A percentile compares a stretch with the other conserved stretches of the same genome.
These are phyloP conservation scores for Struthio camelus DNA, from an alignment of 2,113 vertebrate genomes.

Conservation along the genomic window DNA sequence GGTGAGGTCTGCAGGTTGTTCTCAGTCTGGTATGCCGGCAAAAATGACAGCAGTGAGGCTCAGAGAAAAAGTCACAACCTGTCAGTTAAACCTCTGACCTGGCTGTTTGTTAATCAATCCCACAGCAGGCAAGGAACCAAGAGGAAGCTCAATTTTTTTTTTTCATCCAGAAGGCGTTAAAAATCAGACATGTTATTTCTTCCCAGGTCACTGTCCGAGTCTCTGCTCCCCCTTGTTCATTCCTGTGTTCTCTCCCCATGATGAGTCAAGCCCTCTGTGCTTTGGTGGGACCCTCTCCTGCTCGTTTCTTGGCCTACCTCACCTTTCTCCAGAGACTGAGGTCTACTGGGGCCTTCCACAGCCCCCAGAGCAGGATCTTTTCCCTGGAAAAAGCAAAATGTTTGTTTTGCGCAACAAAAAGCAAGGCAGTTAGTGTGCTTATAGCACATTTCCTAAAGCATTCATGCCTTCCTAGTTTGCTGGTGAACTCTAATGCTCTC, in stretches of 20 bases:
- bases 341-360: slow-evolving; percentile 16
- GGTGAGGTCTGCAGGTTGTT: not conserved
- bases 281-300: not conserved
- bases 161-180: not conserved
- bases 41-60: not conserved
- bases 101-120: not conserved
- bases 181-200: not conserved
- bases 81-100: not conserved
- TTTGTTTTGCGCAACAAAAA: not conserved
- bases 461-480: not conserved
- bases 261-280: not conserved
- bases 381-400: slow-evolving; percentile 14
- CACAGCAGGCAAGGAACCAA: not conserved
- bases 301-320: not conserved
- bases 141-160: not conserved
- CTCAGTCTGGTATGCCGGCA: not conserved
- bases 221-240: not conserved
- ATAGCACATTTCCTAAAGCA: not conserved
- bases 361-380: slow-evolving; percentile 13
- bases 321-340: not conserved
- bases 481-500: fast-evolving
- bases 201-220: not conserved
- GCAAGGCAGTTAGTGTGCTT: not conserved
- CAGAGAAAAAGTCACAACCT: not conserved
- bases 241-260: not conserved